These are phyloP conservation scores for Triops cancriformis DNA, from an alignment of 1,140 invertebrate genomes.

Conservation along the genomic window DNA sequence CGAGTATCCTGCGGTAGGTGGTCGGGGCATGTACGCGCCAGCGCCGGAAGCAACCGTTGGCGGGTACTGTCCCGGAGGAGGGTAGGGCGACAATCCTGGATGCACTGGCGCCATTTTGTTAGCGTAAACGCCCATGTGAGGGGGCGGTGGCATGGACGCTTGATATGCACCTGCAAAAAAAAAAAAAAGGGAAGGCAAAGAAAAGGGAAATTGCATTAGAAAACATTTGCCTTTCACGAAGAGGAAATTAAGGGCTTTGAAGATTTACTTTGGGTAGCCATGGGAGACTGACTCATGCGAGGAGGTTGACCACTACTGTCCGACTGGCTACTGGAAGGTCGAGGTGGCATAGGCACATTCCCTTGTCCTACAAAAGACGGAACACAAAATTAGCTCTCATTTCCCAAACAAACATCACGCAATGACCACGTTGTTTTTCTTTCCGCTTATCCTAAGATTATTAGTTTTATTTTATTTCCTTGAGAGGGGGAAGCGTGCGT, in stretches of 20 bases:
- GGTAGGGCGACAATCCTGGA: conserved; percentile 45
- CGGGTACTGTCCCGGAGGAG: conserved; percentile 46
- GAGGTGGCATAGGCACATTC: conserved; percentile 83
- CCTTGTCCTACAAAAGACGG: conserved; percentile 59
- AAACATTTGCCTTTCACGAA: background rate
- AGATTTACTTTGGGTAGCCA: conserved; percentile 54
- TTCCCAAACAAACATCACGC: background rate
- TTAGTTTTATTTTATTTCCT: background rate
- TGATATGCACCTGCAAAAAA: conserved; percentile 46
- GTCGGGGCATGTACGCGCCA: conserved; percentile 29
- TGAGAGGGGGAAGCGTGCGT: background rate
- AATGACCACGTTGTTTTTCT: background rate
- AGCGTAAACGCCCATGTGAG: conserved; percentile 44
- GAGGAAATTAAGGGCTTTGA: background rate
- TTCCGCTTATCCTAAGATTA: background rate
- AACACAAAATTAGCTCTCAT: conserved; percentile 21
- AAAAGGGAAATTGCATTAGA: background rate
- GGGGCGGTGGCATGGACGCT: conserved; percentile 52
- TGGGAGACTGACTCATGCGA: conserved; percentile 63
- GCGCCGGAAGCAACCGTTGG: conserved; percentile 39
- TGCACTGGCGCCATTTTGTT: conserved; percentile 43
- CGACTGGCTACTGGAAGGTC: conserved; percentile 80
- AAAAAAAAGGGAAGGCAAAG: conserved; percentile 28
- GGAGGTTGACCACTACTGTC: conserved; percentile 58
- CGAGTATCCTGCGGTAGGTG: conserved; percentile 30